Conservation (phyloP, 2,888 invertebrate genomes). For the Dynastes tityus region DNA sequence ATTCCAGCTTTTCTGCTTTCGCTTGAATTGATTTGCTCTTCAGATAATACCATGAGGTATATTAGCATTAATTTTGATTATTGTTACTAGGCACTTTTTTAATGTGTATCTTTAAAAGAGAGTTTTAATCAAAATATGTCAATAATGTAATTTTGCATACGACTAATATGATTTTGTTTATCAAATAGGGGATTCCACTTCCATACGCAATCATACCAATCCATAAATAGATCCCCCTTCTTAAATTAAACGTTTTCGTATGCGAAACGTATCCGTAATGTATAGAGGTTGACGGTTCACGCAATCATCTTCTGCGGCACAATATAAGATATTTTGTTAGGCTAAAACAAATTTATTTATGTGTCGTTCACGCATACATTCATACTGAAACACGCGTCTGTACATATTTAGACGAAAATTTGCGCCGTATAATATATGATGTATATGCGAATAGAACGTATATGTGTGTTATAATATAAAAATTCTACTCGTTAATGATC, state of each 20-base stretch:
- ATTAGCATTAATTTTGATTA: too few species aligned
- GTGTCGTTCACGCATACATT: background rate
- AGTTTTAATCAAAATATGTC: too few species aligned
- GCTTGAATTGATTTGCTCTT: too few species aligned
- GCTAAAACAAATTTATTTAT: background rate
- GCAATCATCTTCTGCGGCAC: background rate
- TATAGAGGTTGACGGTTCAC: constrained; percentile 4
- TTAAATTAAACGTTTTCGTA: constrained; percentile 12
- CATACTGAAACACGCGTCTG: background rate
- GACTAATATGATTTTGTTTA: background rate
- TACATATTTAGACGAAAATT: constrained; percentile 13
- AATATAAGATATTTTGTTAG: background rate
- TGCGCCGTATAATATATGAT: background rate
- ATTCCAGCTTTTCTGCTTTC: too few species aligned
- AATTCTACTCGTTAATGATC: constrained; percentile 56
- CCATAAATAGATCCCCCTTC: constrained; percentile 14
- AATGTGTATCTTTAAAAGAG: too few species aligned
- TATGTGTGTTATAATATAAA: constrained; percentile 34
- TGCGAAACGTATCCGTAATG: constrained; percentile 7
- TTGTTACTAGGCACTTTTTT: too few species aligned
- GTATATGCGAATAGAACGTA: constrained; percentile 9
- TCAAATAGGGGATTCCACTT: background rate
- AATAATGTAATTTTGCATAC: too few species aligned
- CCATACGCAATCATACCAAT: background rate
- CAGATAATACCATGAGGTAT: too few species aligned